These are phyloP conservation scores for Ascidia mentula DNA, from an alignment of 23 tunicate genomes.

Conservation along the genomic window DNA sequence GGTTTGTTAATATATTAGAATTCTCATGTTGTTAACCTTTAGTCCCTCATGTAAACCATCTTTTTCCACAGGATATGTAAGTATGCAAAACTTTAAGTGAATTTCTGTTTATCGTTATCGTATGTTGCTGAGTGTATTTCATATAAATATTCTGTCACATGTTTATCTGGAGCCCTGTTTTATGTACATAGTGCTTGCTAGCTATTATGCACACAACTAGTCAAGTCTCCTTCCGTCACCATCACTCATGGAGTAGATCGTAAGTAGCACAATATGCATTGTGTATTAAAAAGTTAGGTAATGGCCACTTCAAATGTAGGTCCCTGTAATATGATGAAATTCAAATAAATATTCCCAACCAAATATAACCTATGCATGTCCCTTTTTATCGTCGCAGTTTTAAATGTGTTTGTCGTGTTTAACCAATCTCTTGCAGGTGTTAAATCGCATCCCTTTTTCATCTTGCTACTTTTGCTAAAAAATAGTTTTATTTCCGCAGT, in stretches of 20 bases:
- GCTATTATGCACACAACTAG: slow-evolving; percentile 1
- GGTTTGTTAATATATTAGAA: slow-evolving; percentile 17
- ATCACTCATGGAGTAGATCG: background rate
- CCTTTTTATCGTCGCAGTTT: too few species aligned
- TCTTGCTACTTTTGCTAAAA: too few species aligned
- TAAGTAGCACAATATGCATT: background rate
- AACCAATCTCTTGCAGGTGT: too few species aligned
- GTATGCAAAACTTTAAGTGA: background rate
- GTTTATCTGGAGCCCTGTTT: background rate
- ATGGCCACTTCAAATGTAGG: too few species aligned
- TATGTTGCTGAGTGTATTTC: background rate
- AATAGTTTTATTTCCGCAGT: too few species aligned
- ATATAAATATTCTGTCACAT: too few species aligned
- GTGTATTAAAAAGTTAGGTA: background rate
- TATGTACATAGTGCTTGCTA: background rate
- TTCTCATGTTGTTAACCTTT: background rate
- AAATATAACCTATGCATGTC: too few species aligned
- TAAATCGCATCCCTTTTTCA: too few species aligned
- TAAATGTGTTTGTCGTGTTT: too few species aligned
- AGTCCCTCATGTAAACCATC: background rate
- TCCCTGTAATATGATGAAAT: too few species aligned
- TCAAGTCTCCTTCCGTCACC: background rate
- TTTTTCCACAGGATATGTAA: background rate
- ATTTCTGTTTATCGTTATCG: background rate
- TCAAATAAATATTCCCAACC: too few species aligned